Evolutionary conservation across 2,888 invertebrate species (phyloP), one percentile per base, ranked within the genome.

Genomic region (Mactromeris polynyma): DNA sequence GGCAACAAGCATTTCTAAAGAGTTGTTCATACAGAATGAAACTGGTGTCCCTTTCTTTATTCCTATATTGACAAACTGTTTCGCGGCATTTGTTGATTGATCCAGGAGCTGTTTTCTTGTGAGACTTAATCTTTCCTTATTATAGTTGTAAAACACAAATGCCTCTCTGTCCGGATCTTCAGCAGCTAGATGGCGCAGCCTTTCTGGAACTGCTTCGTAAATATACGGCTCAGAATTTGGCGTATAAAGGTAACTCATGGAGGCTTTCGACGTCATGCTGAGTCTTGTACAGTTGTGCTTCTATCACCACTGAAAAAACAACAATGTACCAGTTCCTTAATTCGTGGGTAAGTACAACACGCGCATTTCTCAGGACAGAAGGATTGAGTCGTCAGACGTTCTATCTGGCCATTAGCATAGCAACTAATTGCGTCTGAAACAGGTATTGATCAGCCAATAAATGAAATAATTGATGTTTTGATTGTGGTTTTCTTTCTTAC

Each of bases 1-100:
- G 0, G 78, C 46, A 17, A 85, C 21, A n/a, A 91, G 46, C 89
- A 88, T 88, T 33, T 89, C 82, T 3, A 92, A 33, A 0, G 89
- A 91, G 79, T 92, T 92, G 40, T 58, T 88, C 90, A 92, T 91
- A 31, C 92, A 89, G 1, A 90, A 42, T 7, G 58, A 89, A 0
- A 89, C 86, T 3, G 40, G 46, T 31, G 85, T 78, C 0, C 88
- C 89, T 79, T 89, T 87, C 17, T 26, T 40, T 17, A 92, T n/a
- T 17, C 92, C 92, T 3, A 58, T n/a, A 21, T 54, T 36, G 0
- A 89, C 81, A n/a, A 92, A 84, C 0, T 69, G 46, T 69, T 85
- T 89, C 0, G 86, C 92, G 6, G 83, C 31, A n/a, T 42, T 31
- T 14, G 31, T 51, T 6, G 89, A 42, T 19, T n/a, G 42, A 19